Percentiles rank a stretch among this genome's conserved stretches.
phyloP scores from a whole-genome alignment of 2,113 vertebrate species.

The Calonectris borealis region DNA sequence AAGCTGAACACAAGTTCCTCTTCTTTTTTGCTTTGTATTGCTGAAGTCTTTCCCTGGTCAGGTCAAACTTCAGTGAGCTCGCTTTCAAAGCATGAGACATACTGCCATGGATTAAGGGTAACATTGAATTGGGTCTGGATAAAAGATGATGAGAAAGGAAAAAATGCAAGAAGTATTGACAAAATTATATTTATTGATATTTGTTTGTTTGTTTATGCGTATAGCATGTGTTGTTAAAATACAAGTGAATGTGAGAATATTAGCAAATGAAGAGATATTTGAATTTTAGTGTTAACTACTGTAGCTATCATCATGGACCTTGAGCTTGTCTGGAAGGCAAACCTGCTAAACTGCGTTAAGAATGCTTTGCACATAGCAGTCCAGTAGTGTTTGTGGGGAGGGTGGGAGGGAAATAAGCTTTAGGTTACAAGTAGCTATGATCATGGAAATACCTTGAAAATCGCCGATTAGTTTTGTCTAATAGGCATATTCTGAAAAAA shows the following conservation, averaged over 20 bases:
- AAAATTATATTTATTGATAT: fast-evolving
- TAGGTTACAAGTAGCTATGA: background rate
- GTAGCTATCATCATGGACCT: background rate
- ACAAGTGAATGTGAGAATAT: fast-evolving
- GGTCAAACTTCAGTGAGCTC: background rate
- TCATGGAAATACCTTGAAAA: constrained; percentile 7
- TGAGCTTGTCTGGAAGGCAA: background rate
- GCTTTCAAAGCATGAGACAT: fast-evolving
- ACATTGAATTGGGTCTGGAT: too few relatives aligned
- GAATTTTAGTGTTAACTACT: background rate
- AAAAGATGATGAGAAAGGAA: background rate
- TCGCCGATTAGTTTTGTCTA: background rate
- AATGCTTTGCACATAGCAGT: background rate
- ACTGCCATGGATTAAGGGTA: background rate
- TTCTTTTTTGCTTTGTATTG: background rate
- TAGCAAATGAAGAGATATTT: background rate
- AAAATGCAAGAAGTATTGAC: background rate
- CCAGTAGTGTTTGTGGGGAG: background rate
- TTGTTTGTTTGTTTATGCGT: background rate
- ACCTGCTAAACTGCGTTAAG: background rate
- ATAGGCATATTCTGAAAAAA: background rate
- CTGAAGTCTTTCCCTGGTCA: background rate
- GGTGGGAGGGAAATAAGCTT: background rate
- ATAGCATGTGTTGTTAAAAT: background rate
- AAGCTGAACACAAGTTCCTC: background rate